Evolutionary conservation across 2,113 vertebrate genomes (phyloP), one percentile per base, ranked within the genome.

Genomic region (Shinisaurus crocodilurus): DNA sequence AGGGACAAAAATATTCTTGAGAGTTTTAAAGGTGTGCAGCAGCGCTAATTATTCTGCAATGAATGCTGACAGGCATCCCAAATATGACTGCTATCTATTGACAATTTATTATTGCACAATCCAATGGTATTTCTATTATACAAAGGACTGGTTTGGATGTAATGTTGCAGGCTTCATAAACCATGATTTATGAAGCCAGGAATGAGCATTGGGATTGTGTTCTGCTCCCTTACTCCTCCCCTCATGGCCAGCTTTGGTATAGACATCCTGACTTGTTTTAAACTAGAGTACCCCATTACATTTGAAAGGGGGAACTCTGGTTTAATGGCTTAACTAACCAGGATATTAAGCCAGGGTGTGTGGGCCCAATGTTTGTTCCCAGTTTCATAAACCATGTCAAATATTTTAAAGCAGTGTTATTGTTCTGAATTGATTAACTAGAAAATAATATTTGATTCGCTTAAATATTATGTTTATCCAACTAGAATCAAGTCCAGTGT

Each of bases 11-110:
- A 86, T 15, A 88, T 40, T 37, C 3, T 40, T 72, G 81, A 87
- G 92, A 79, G 79, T 43, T 3, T 18, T 77, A 60, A 84, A 48
- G 32, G 45, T 90, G 84, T 25, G 85, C 81, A 87, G 90, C 82
- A 90, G 50, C 60, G 37, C 10, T 43, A 37, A 48, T 88, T 63
- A 82, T 43, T 27, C 67, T 80, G 77, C 82, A 20, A 57, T 40
- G 43, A 20, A 57, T 40, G 43, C 32, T 0, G 57, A 0, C 15
- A 82, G 90, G 4, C 5, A 65, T 88, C 5, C 72, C 5, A 92
- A 90, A 91, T 3, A 82, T 1, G 82, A 45, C 1, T 0, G 79
- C 88, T 90, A 87, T 45, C 63, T 79, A 60, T 34, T 65, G 63
- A 81, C 50, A 90, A 90, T 6, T 80, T 54, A 34, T 60, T 1